Base-by-base conservation (phyloP, 2,888 invertebrate species). In the Schrankia costaestrigalis region DNA sequence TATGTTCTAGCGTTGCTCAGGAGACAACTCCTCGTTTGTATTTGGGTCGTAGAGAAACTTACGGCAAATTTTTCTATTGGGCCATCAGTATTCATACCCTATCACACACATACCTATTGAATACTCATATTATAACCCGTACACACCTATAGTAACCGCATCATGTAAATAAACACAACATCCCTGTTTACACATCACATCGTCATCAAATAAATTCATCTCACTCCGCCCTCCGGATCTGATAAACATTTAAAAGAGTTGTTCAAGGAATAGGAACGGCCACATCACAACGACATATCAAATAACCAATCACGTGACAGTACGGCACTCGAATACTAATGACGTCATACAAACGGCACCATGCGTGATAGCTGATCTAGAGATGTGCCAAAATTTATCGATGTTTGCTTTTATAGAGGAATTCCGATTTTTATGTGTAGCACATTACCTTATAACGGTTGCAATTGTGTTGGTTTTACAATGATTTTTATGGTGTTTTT, bases 241-340 rank as follows among this genome's bases (percentile, higher is more conserved):
- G 54, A 53, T 48, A 57, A 54, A 35, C 39, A 54, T 54, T 47
- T 34, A 38, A 35, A 42, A 34, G 29, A 41, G 38, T 45, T 33
- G 31, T 34, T 36, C 38, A 9, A 12, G 13, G 55, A 46, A 57
- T 54, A 35, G 45, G 41, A 55, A 54, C 46, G 14, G 35, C 26
- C 46, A 35, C 42, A 54, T 55, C 43, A 43, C 33, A 31, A 36
- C 42, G 26, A 49, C 46, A 54, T 54, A 57, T 57, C 39, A 52
- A 55, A 55, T 54, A 38, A 55, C 54, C 54, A 57, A 55, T 55
- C 55, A 55, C 43, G 55, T 46, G 55, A 49, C 55, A 34, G 39
- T 4, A 38, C 46, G 24, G n/a, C 5, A 6, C 1, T 14, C 10
- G 54, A 42, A 57, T 55, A 55, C 50, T 40, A 54, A 55, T 43